phyloP scores from a whole-genome alignment of 2,888 invertebrate species.

The Perdita meconis region DNA sequence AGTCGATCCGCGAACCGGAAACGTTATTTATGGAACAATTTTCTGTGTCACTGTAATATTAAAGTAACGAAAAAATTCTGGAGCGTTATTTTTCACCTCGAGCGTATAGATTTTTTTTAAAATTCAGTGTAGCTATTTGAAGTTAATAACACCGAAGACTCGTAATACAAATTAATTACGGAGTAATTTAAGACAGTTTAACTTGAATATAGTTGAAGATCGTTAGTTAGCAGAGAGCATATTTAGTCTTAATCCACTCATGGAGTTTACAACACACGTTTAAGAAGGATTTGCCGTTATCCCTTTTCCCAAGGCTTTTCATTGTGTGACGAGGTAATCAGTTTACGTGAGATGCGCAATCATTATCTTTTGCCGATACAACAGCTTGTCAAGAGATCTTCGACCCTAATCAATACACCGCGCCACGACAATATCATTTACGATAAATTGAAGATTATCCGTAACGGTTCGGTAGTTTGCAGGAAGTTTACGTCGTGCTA shows the following conservation, averaged over 20 bases:
- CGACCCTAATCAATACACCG: constrained; percentile 66
- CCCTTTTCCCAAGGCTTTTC: constrained; percentile 3
- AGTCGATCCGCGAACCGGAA: constrained; percentile 10
- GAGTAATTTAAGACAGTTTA: too few relatives aligned
- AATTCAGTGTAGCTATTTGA: too few relatives aligned
- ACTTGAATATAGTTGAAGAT: too few relatives aligned
- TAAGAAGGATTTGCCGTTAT: constrained; percentile 11
- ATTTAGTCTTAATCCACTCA: background rate
- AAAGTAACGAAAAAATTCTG: background rate
- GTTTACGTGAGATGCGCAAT: constrained; percentile 30
- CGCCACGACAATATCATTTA: constrained; percentile 59
- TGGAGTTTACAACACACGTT: constrained; percentile 13
- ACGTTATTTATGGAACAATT: background rate
- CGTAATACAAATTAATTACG: background rate
- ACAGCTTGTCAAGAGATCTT: constrained; percentile 55
- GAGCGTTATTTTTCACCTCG: too few relatives aligned
- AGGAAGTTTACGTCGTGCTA: constrained; percentile 57
- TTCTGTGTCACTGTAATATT: background rate
- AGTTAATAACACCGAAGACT: background rate
- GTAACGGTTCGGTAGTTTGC: constrained; percentile 53
- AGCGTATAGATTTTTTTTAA: too few relatives aligned
- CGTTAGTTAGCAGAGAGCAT: background rate
- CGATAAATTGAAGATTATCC: constrained; percentile 58
- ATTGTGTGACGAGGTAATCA: constrained; percentile 36
- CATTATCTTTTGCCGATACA: constrained; percentile 50